Evolutionary conservation across 1,140 invertebrate genomes (phyloP).

Genomic region (Danaus melanippus): DNA sequence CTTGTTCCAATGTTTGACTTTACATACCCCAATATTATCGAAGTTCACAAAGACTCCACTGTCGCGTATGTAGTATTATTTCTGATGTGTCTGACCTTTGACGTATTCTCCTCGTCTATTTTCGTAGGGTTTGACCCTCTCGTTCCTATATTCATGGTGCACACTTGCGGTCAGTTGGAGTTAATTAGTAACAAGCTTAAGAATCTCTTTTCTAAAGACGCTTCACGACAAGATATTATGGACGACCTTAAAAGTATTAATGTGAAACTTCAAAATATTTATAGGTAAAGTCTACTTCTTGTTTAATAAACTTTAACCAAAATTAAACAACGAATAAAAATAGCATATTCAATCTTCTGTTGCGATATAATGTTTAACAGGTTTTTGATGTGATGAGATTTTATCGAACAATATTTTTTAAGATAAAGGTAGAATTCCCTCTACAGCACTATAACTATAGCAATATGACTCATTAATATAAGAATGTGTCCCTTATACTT

Average conservation of each 20-base stretch:
- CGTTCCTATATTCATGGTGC: constrained; percentile 35
- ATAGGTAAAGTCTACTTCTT: constrained; percentile 24
- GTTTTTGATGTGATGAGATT: too few species aligned
- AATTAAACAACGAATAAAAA: too few species aligned
- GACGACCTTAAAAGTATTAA: constrained; percentile 27
- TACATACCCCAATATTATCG: constrained; percentile 28
- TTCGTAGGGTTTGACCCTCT: constrained; percentile 31
- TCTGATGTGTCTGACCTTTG: constrained; percentile 23
- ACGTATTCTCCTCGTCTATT: constrained; percentile 20
- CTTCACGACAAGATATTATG: constrained; percentile 3
- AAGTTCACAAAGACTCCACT: constrained; percentile 23
- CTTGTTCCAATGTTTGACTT: constrained; percentile 33
- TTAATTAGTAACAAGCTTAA: constrained; percentile 20
- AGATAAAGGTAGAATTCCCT: too few species aligned
- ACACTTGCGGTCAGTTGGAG: constrained; percentile 33
- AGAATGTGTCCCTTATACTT: too few species aligned
- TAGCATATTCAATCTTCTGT: too few species aligned
- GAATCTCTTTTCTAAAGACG: constrained; percentile 17
- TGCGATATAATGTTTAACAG: too few species aligned
- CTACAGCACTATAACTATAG: too few species aligned
- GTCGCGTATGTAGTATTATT: constrained; percentile 15
- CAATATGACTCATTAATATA: too few species aligned
- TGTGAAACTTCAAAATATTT: constrained; percentile 32
- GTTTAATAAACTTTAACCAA: constrained; percentile 2
- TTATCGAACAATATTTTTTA: too few species aligned